Evolutionary conservation across 2,888 invertebrate genomes (phyloP), one percentile per base, ranked within the genome.

Genomic region (Seira ritae): DNA sequence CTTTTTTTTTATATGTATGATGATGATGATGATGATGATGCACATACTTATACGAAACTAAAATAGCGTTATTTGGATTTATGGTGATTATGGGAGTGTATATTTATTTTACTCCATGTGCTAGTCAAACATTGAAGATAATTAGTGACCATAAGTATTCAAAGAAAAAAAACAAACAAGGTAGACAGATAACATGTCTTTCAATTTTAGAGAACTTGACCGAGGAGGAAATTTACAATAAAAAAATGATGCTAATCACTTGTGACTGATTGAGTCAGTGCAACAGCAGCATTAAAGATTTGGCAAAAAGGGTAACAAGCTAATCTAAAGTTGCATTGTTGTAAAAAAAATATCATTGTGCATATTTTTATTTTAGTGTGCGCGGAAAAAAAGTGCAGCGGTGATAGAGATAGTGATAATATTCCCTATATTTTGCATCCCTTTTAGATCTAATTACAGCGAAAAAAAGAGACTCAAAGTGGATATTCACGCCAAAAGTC

Each of bases 151-250:
- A 50, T 50, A 50, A 50, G 15, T 50, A 50, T 50, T 50, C 50
- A 50, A 15, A 50, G 15, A 50, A 15, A 50, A 50, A 50, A 50
- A 50, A 50, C 3, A 50, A 50, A 15, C 3, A 50, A 50, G 50
- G 15, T 15, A 50, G 50, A 50, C 15, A n/a, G 15, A 15, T 50
- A 50, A 50, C 50, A 50, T 50, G 50, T 50, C 50, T 50, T 50
- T 50, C 50, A 50, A n/a, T 50, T 50, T 50, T 50, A 50, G 50
- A 50, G 50, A 50, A 50, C 50, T 50, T 50, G 50, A 50, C 50
- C 50, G 50, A 50, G 50, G 50, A 50, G 50, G 50, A 50, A 50
- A 50, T 50, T n/a, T 50, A 50, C 15, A 50, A 50, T 50, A 50
- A 50, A 50, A n/a, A 50, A 50, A 50, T 50, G 50, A 50, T 50